A percentile compares a stretch with the other conserved stretches of the same genome.
These are phyloP conservation scores for Bambusicola thoracicus DNA, from an alignment of 2,113 vertebrate species.

Conservation along the genomic window DNA sequence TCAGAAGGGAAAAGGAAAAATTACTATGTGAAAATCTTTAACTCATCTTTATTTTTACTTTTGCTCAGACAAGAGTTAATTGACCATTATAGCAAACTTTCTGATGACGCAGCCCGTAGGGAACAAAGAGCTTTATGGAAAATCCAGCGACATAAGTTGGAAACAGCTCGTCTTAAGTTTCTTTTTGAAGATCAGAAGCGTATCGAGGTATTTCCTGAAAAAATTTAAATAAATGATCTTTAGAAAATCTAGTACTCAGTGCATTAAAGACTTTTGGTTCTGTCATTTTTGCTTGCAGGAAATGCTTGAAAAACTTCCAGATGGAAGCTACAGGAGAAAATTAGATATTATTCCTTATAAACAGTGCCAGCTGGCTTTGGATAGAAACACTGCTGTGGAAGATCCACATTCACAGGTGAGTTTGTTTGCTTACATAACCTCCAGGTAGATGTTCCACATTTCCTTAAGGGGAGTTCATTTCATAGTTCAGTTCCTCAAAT, in stretches of 20 bases:
- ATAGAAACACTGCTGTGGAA: neutral
- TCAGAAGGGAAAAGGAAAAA: neutral
- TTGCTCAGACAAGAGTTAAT: conserved; percentile 89
- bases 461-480: neutral
- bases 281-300: conserved; percentile 45
- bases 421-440: neutral
- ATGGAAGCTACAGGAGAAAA: conserved; percentile 70
- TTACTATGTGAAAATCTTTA: neutral
- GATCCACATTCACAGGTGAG: conserved; percentile 50
- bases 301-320: conserved; percentile 80
- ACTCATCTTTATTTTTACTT: conserved; percentile 8
- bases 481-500: neutral
- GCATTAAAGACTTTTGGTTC: neutral
- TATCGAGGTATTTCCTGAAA: conserved; percentile 76
- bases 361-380: neutral
- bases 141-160: conserved; percentile 86
- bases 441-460: neutral
- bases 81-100: conserved; percentile 89
- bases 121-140: conserved; percentile 91
- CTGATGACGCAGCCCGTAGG: conserved; percentile 89
- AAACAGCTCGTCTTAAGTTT: conserved; percentile 82
- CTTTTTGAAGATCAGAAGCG: conserved; percentile 79
- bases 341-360: conserved; percentile 46
- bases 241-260: neutral
- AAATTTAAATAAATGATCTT: neutral